phyloP scores from a whole-genome alignment of 2,888 invertebrate genomes.

The Tribolium freemani region DNA sequence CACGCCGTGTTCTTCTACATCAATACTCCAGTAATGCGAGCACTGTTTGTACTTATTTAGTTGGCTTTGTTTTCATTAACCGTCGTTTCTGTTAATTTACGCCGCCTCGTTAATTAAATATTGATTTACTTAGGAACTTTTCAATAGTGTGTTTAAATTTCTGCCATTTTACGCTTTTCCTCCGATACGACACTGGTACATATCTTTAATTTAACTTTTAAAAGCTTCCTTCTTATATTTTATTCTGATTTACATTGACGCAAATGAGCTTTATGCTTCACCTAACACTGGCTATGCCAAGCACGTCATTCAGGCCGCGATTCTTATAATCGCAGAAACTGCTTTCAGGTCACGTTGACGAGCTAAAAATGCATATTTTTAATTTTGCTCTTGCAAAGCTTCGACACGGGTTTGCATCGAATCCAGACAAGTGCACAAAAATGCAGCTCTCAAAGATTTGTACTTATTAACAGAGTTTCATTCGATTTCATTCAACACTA shows the following conservation, averaged over 20 bases:
- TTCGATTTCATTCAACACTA: too few species aligned
- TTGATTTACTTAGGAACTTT: slow-evolving; percentile 46
- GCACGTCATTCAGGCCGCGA: slow-evolving; percentile 7
- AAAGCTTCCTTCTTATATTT: slow-evolving; percentile 21
- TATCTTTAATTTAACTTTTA: slow-evolving; percentile 34
- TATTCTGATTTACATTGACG: slow-evolving; percentile 10
- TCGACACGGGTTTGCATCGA: too few species aligned
- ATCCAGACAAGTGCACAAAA: too few species aligned
- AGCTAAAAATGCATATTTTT: background rate
- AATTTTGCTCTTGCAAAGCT: background rate
- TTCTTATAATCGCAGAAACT: slow-evolving; percentile 7
- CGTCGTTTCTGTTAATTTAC: slow-evolving; percentile 51
- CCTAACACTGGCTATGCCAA: slow-evolving; percentile 4
- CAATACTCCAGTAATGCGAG: slow-evolving; percentile 50
- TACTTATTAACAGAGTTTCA: too few species aligned
- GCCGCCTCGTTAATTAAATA: slow-evolving; percentile 51
- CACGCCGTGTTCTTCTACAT: slow-evolving; percentile 46
- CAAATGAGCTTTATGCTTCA: slow-evolving; percentile 19
- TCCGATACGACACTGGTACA: background rate
- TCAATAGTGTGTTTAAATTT: slow-evolving; percentile 28
- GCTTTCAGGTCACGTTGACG: slow-evolving; percentile 5
- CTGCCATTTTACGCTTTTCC: background rate
- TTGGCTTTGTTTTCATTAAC: slow-evolving; percentile 51
- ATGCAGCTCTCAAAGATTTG: too few species aligned
- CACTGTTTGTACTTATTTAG: slow-evolving; percentile 51